Percentiles rank a stretch among this genome's conserved stretches.
Conservation (phyloP, 2,797 vertebrate genomes). For the Rallus crepitans region DNA sequence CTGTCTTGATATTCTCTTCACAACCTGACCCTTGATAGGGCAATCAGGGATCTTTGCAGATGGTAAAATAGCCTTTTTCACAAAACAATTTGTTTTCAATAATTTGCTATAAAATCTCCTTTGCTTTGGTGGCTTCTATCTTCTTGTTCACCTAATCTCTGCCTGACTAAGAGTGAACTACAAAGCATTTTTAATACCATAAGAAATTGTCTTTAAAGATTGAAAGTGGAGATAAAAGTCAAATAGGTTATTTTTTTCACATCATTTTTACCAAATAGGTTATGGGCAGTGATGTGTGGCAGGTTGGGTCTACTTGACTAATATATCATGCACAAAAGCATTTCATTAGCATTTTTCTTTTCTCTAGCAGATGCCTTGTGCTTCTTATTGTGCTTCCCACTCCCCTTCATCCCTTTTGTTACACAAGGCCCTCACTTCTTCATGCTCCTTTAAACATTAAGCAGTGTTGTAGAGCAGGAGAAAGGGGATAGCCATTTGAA, state of each 20-base stretch:
- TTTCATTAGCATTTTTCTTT: not conserved
- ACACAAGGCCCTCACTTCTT: not conserved
- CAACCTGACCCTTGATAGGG: not conserved
- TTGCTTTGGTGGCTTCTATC: not conserved
- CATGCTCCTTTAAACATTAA: not conserved
- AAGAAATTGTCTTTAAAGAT: not conserved
- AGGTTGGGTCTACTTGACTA: not conserved
- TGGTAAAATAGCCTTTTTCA: not conserved
- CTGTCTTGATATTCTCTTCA: not conserved
- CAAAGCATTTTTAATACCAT: not conserved
- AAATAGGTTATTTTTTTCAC: not conserved
- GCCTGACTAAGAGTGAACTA: not conserved
- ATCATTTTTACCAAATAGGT: not conserved
- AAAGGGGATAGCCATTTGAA: not conserved
- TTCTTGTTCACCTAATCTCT: not conserved
- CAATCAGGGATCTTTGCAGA: not conserved
- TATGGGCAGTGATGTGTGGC: not conserved
- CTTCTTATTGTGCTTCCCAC: not conserved
- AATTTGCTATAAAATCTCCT: not conserved
- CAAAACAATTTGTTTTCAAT: not conserved
- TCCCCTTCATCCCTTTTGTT: not conserved
- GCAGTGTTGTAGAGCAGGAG: not conserved
- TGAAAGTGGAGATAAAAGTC: not conserved
- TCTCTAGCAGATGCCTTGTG: not conserved
- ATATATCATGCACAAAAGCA: not conserved